Percentiles rank a stretch among this genome's conserved stretches.
Evolutionary conservation across 2,888 invertebrate genomes (phyloP).

Genomic region (Aphelenchoides bicaudatus): DNA sequence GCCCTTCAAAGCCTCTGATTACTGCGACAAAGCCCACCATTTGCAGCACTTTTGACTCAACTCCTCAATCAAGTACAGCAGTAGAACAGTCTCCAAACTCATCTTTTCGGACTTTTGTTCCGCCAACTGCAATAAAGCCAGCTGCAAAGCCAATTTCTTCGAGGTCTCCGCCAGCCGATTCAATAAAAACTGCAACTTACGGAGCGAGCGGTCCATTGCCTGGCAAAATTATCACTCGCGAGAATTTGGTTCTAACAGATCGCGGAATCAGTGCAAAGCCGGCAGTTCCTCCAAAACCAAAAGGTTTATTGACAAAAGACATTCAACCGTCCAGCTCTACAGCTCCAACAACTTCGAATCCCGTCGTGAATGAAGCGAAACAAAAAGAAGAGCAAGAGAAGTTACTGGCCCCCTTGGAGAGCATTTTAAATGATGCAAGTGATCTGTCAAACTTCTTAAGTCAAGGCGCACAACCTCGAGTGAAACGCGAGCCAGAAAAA

Average conservation of each 20-base stretch:
- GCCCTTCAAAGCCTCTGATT: background rate
- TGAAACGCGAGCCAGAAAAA: conserved; percentile 14
- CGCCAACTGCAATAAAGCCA: no score
- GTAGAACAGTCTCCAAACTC: conserved; percentile 21
- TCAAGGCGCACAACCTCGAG: conserved; percentile 16
- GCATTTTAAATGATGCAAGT: conserved; percentile 36
- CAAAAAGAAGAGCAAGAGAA: conserved; percentile 13
- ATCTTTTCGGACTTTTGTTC: conserved; percentile 15
- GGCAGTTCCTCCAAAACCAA: conserved; percentile 53
- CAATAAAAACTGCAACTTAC: conserved; percentile 19
- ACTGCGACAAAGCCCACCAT: conserved; percentile 4
- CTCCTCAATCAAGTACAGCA: conserved; percentile 3
- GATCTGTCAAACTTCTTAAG: conserved; percentile 11
- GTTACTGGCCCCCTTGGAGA: conserved; percentile 32
- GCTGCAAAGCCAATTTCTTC: conserved; percentile 21
- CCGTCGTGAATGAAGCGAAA: background rate
- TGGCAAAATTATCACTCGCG: conserved; percentile 51
- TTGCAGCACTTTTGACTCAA: conserved; percentile 17
- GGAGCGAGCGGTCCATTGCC: conserved; percentile 50
- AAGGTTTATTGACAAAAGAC: conserved; percentile 24
- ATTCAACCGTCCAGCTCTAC: no score
- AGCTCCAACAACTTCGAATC: no score
- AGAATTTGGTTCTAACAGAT: conserved; percentile 52
- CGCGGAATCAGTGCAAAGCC: conserved; percentile 37
- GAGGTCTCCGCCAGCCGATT: background rate